Base-by-base conservation (phyloP, 2,113 vertebrate genomes). In the Ceyx cyanopectus region DNA sequence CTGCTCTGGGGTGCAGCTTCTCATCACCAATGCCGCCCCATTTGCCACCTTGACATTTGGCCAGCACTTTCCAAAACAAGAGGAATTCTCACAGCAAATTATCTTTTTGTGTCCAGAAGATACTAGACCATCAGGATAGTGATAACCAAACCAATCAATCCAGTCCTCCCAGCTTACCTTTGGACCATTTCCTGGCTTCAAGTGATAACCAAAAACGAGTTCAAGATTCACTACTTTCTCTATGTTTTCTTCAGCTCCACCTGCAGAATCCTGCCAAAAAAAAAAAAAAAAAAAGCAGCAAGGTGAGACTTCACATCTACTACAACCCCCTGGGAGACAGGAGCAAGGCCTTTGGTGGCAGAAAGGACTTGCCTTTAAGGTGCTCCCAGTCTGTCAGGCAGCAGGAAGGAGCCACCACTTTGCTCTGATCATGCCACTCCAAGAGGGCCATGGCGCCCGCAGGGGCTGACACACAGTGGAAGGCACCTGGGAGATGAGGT, bases 121-220 rank as follows among this genome's bases (percentile, higher is more conserved):
- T 40, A 46, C 12, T 10, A 27, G 48, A 81, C 30, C 14, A 23
- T 77, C 60, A 51, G 27, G 34, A 43, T 23, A 56, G 32, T 19
- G 46, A 76, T 37, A 81, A 83, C 26, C 23, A 74, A 82, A 51
- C 13, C 5, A 50, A 54, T 20, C 2, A 1, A 84, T 26, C 18
- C 8, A 58, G 58, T 1, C 8, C 46, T 50, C 50, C 45, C 63
- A 91, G n/a, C 92, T 97, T 98, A 99, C 99, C 97, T 98, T 96
- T 84, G 97, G 97, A 43, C 98, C 97, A 8, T 77, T 99, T 96
- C 98, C 99, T 4, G 99, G 98, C 97, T 99, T 99, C 98, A 99
- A 98, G 96, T 99, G 99, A 96, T 99, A 99, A 76, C 99, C 99
- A 97, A 99, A 99, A 93, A 99, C 98, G 34, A 99, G 97, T 97